Percentiles rank a stretch among this genome's conserved stretches.
Evolutionary conservation across 2,888 invertebrate species (phyloP).

Genomic region (Idaea biselata): DNA sequence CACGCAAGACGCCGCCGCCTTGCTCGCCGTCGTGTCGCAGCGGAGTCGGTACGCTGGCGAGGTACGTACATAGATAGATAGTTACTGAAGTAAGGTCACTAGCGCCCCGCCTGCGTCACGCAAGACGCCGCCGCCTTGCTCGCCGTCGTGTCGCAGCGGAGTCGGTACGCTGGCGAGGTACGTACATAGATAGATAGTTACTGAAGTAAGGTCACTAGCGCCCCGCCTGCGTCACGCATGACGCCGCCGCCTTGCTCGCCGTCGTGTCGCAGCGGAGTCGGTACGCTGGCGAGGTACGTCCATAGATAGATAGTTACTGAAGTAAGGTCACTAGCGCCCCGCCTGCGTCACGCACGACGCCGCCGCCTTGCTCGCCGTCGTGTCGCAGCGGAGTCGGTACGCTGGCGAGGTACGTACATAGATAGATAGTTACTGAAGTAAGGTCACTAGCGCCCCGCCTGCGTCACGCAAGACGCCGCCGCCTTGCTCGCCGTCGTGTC

Average conservation of each 20-base stretch:
- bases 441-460: slow-evolving; percentile 88
- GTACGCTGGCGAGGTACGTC: slow-evolving; percentile 90
- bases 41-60: slow-evolving; percentile 94
- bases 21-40: slow-evolving; percentile 91
- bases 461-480: slow-evolving; percentile 93
- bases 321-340: slow-evolving; percentile 85
- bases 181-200: slow-evolving; percentile 22
- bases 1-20: slow-evolving; percentile 92
- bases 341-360: slow-evolving; percentile 93
- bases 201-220: slow-evolving; percentile 85
- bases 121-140: slow-evolving; percentile 94
- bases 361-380: slow-evolving; percentile 91
- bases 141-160: slow-evolving; percentile 90
- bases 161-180: slow-evolving; percentile 93
- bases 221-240: slow-evolving; percentile 92
- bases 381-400: slow-evolving; percentile 92
- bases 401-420: slow-evolving; percentile 87
- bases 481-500: slow-evolving; percentile 92
- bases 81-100: too few species aligned
- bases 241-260: slow-evolving; percentile 92
- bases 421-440: background rate
- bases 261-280: slow-evolving; percentile 91
- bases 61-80: slow-evolving; percentile 59
- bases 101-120: slow-evolving; percentile 91
- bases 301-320: background rate